A percentile compares a stretch with the other conserved stretches of the same genome.
These are phyloP conservation scores for Drosophila villosipedis DNA, from an alignment of 2,888 invertebrate genomes.

Conservation along the genomic window DNA sequence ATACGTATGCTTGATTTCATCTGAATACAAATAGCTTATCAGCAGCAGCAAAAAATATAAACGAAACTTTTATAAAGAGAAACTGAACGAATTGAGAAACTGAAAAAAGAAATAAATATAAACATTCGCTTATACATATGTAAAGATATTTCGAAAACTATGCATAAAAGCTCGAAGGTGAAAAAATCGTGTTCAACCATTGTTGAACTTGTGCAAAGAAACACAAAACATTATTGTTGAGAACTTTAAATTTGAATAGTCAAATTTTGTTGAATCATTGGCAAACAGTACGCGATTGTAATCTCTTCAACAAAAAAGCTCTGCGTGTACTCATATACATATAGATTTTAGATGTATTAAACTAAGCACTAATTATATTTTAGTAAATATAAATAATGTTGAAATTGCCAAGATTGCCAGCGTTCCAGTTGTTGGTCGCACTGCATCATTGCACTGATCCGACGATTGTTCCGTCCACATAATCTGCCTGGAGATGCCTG, in stretches of 20 bases:
- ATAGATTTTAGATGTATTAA: not conserved
- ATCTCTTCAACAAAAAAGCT: not conserved
- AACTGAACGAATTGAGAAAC: not conserved
- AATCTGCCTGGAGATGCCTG: slow-evolving; percentile 35
- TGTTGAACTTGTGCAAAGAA: not conserved
- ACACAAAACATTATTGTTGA: not conserved
- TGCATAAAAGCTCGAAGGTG: slow-evolving; percentile 9
- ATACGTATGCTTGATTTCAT: slow-evolving; percentile 63
- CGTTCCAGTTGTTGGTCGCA: not conserved
- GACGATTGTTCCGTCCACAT: slow-evolving; percentile 52
- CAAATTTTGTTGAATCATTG: not conserved
- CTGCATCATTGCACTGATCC: slow-evolving; percentile 47
- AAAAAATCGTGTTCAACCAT: not conserved
- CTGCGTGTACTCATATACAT: too few species aligned
- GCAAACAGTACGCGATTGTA: too few species aligned
- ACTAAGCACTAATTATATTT: not conserved
- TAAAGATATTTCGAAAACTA: slow-evolving; percentile 11
- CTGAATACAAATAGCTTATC: slow-evolving; percentile 74
- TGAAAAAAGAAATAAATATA: not conserved
- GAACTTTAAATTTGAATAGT: not conserved
- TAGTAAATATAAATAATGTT: not conserved
- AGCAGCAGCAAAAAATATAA: slow-evolving; percentile 22
- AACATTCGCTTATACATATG: not conserved
- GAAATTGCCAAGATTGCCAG: not conserved
- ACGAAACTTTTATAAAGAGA: not conserved